Evolutionary conservation across 2,113 vertebrate species (phyloP).

Genomic region (Pygoscelis antarcticus): DNA sequence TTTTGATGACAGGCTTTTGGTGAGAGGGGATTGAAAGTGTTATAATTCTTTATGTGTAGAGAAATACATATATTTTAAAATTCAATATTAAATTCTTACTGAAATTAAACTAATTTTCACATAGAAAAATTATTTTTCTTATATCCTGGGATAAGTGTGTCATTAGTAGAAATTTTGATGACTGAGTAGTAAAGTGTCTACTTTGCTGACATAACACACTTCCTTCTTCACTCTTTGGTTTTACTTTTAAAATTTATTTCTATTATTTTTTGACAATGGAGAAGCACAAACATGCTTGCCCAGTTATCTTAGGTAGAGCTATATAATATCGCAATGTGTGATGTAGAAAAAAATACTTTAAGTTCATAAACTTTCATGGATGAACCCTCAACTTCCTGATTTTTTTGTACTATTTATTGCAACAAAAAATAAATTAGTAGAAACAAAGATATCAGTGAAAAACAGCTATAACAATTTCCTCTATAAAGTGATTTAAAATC

Average conservation of each 20-base stretch:
- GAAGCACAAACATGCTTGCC: background rate
- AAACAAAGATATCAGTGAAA: background rate
- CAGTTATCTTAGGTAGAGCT: background rate
- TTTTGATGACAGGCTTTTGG: background rate
- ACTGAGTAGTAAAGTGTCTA: background rate
- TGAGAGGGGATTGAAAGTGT: background rate
- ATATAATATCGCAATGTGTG: background rate
- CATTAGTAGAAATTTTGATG: background rate
- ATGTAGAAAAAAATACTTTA: background rate
- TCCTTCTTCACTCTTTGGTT: background rate
- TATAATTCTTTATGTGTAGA: background rate
- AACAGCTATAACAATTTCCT: background rate
- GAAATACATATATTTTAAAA: background rate
- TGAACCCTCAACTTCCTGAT: background rate
- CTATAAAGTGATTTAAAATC: background rate
- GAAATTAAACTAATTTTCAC: background rate
- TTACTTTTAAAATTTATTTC: background rate
- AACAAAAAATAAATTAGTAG: background rate
- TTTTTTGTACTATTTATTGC: background rate
- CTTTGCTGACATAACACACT: background rate
- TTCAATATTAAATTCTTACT: background rate
- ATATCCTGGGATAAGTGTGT: background rate
- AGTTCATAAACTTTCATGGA: background rate
- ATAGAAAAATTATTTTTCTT: background rate
- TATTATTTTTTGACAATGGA: background rate